Base-by-base conservation (phyloP, 2,797 vertebrate species). In the Gephyroberyx darwinii region DNA sequence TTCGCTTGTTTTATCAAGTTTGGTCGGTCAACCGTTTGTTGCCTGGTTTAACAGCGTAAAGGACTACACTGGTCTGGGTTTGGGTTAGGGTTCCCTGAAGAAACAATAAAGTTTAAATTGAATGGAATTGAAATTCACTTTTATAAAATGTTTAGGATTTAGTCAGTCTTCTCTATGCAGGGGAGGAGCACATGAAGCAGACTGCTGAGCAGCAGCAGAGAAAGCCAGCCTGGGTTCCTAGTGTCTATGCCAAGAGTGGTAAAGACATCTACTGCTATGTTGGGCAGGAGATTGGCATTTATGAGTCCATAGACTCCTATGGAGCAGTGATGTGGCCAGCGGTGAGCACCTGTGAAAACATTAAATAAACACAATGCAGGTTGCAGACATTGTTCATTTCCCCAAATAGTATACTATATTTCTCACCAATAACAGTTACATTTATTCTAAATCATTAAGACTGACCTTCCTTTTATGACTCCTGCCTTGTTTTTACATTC, bases 241-340 rank as follows among this genome's bases (percentile, higher is more conserved):
- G 47, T 14, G 4, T 91, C 17, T 90, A 86, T 0, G 78, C 33
- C 77, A 86, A 81, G 67, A 85, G 92, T 0, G 87, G 78, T 2
- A 96, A 93, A 89, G 96, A 98, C 52, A 75, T 93, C 14, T 95
- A 96, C 30, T 71, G 65, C 0, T 98, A 95, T 0, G 94, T n/a
- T 13, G 96, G 95, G 22, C 84, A 94, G 43, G 91, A 93, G 71
- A 98, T 99, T 0, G 52, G 87, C 72, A 95, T 99, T 71, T 92
- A 93, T 39, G 96, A 98, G 69, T 95, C 95, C 12, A 90, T 96
- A 30, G 96, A 98, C 78, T 92, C 90, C 66, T 95, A 90, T 0
- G 96, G 94, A 67, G 92, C 93, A 0, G 88, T 94, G 68, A 93
- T 95, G 43, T 96, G 95, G 95, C 95, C 95, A 0, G 96, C 90